Percentiles rank a stretch among this genome's conserved stretches.
Conservation (phyloP, 2,888 invertebrate genomes). For the Tinea semifulvella region DNA sequence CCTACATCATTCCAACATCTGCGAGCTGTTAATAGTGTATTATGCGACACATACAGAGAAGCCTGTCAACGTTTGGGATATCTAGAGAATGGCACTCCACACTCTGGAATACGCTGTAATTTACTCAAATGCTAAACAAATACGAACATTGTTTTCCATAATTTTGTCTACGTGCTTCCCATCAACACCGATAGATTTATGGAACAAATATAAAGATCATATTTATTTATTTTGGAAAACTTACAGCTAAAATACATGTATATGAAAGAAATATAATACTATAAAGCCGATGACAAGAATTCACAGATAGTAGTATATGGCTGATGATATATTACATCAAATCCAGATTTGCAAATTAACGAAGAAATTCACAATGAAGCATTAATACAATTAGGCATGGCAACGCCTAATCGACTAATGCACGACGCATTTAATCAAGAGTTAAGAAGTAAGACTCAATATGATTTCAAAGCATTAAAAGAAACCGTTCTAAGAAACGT, state of each 20-base stretch:
- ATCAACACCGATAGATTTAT: not conserved
- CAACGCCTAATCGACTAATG: slow-evolving; percentile 7
- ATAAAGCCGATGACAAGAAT: no score
- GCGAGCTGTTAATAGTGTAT: slow-evolving; percentile 23
- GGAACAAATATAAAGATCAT: not conserved
- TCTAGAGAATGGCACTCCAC: slow-evolving; percentile 22
- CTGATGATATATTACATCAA: not conserved
- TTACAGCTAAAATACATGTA: no score
- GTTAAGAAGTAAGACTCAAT: no score
- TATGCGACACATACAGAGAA: slow-evolving; percentile 23
- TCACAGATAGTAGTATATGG: no score
- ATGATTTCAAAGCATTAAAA: no score
- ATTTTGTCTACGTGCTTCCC: slow-evolving; percentile 3
- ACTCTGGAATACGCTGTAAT: slow-evolving; percentile 16
- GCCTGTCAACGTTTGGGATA: slow-evolving; percentile 23
- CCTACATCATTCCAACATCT: slow-evolving; percentile 20
- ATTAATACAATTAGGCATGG: slow-evolving; percentile 7
- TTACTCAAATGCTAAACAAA: slow-evolving; percentile 11
- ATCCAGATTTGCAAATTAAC: not conserved
- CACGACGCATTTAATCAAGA: slow-evolving; percentile 6
- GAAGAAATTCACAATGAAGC: slow-evolving; percentile 9
- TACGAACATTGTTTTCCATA: slow-evolving; percentile 14
- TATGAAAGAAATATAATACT: no score
- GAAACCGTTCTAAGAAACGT: no score
- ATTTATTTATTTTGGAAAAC: no score